Base-by-base conservation (phyloP, 1,140 invertebrate species). In the Ephestia elutella region DNA sequence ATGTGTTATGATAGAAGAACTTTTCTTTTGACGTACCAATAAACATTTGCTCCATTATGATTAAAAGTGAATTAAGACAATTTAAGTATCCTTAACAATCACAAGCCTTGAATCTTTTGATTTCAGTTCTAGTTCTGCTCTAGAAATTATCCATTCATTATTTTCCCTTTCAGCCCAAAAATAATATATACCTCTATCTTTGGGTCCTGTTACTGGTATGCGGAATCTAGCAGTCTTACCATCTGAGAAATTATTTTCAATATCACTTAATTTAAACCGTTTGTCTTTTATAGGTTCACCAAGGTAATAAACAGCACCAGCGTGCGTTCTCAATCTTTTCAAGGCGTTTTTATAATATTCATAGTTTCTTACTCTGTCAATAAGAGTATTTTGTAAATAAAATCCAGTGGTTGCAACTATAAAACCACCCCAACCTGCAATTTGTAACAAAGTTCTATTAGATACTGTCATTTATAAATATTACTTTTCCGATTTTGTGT, bases 201-300 rank as follows among this genome's bases (percentile, higher is more conserved):
- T 93, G 11, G 89, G 74, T 1, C 92, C 93, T 56, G 77, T 87
- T 7, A 94, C 89, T 0, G 91, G 90, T 17, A 94, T 82, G 78
- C 90, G 79, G 80, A 92, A 92, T 64, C 90, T 86, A 7, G 92
- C 92, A 9, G 63, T 73, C 11, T 82, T 67, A 8, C 78, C 86
- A 68, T 91, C 86, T 60, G 87, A 89, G 62, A 70, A 90, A 75
- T 93, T 92, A 51, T 89, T 90, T 60, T 80, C 71, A 5, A 58
- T 63, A 65, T 92, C 89, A 0, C 78, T 86, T 35, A 93, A 71
- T 77, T 93, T 90, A 56, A 92, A 90, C 15, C 80, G 85, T 18
- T 82, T 88, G 35, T 92, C 91, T 75, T 90, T 91, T 7, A 94
- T 92, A 0, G 93, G 93, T 70, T 93, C 91, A 13, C 93, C 93